A percentile compares a stretch with the other conserved stretches of the same genome.
These are phyloP conservation scores for Drosophila triauraria DNA, from an alignment of 1,140 invertebrate genomes.

Conservation along the genomic window DNA sequence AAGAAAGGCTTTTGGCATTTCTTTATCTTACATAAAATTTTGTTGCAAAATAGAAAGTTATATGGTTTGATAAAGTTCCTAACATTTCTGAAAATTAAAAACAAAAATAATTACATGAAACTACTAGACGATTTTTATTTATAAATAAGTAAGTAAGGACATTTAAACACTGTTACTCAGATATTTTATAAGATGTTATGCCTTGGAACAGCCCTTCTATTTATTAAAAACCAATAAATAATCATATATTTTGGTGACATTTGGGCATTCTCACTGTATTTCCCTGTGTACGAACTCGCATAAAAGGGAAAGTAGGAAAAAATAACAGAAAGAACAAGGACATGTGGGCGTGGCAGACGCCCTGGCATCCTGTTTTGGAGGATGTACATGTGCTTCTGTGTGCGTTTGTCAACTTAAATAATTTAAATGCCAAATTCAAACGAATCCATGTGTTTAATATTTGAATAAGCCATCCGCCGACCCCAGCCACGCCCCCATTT, in stretches of 20 bases:
- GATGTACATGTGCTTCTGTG: slow-evolving; percentile 15
- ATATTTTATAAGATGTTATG: neutral
- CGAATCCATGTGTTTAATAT: slow-evolving; percentile 77
- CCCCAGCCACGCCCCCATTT: slow-evolving; percentile 28
- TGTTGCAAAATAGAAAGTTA: neutral
- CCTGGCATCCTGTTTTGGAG: slow-evolving; percentile 41
- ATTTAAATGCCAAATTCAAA: slow-evolving; percentile 79
- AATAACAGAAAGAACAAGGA: slow-evolving; percentile 44
- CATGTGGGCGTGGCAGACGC: slow-evolving; percentile 57
- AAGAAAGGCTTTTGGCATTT: neutral
- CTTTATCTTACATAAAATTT: neutral
- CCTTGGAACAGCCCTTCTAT: no score
- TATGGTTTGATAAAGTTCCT: no score
- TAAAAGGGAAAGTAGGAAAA: slow-evolving; percentile 51
- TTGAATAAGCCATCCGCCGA: slow-evolving; percentile 53
- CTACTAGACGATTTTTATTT: no score
- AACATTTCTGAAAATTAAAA: no score
- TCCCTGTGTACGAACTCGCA: slow-evolving; percentile 36
- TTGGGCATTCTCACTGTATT: neutral
- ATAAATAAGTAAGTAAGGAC: neutral
- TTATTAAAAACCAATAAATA: neutral
- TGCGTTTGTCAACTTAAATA: slow-evolving; percentile 79
- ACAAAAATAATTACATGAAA: no score
- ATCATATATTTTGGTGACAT: neutral
- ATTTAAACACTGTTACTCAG: neutral